phyloP scores from a whole-genome alignment of 2,797 vertebrate species.

The Anas georgica region DNA sequence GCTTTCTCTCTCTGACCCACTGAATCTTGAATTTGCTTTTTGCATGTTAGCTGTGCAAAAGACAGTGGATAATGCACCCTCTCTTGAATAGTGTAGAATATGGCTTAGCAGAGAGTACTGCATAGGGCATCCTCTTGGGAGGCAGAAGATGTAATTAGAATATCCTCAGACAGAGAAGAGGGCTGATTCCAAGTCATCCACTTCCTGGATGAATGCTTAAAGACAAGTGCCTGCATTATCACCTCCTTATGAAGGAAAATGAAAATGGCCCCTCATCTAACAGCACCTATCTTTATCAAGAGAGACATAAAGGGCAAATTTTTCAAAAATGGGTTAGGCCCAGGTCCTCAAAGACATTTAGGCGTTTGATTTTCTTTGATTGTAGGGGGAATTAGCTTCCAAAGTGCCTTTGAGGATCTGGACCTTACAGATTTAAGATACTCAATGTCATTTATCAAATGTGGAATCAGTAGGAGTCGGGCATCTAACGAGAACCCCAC shows the following conservation, averaged over 20 bases:
- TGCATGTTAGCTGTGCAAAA: not conserved
- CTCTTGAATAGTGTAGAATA: not conserved
- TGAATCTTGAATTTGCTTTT: not conserved
- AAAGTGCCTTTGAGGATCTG: constrained; percentile 68
- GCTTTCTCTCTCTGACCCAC: not conserved
- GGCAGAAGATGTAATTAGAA: constrained; percentile 39
- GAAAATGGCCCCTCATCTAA: constrained; percentile 59
- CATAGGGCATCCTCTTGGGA: not conserved
- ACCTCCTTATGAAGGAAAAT: constrained; percentile 55
- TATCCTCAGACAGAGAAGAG: constrained; percentile 20
- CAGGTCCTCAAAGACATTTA: constrained; percentile 67
- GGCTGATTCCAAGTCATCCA: constrained; percentile 19
- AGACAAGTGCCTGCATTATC: constrained; percentile 63
- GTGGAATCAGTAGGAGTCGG: constrained; percentile 57
- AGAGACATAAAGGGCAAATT: constrained; percentile 61
- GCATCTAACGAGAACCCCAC: constrained; percentile 62
- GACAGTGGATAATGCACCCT: not conserved
- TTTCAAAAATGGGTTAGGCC: constrained; percentile 52
- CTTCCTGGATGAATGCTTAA: constrained; percentile 58
- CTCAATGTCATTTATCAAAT: constrained; percentile 68
- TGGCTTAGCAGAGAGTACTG: not conserved
- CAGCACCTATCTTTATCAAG: constrained; percentile 53
- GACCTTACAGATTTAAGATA: constrained; percentile 63
- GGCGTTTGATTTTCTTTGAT: constrained; percentile 67
- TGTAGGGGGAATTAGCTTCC: constrained; percentile 64